phyloP scores from a whole-genome alignment of 1,140 invertebrate genomes.

The Eupristina koningsbergeri region DNA sequence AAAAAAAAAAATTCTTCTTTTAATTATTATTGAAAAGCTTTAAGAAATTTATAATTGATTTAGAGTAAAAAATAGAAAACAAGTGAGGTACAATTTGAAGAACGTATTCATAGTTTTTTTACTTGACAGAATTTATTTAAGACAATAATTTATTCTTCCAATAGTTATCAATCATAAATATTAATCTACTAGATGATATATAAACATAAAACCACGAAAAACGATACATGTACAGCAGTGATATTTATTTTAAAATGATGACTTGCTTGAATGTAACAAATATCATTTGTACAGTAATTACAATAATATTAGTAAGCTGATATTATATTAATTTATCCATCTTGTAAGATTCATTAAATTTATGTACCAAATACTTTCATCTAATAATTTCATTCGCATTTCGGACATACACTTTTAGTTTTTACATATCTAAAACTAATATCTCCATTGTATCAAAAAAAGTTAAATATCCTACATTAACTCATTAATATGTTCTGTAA shows the following conservation, averaged over 20 bases:
- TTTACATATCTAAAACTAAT: not conserved
- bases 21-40: too few relatives aligned
- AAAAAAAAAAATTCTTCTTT: too few relatives aligned
- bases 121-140: not conserved
- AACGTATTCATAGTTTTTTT: too few relatives aligned
- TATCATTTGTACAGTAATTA: not conserved
- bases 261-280: conserved; percentile 10
- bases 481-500: too few relatives aligned
- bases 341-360: not conserved
- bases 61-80: too few relatives aligned
- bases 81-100: too few relatives aligned
- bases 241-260: conserved; percentile 1
- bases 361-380: not conserved
- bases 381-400: not conserved
- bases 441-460: not conserved
- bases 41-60: too few relatives aligned
- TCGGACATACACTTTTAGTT: too few relatives aligned
- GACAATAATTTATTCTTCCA: not conserved
- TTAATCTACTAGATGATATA: not conserved
- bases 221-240: not conserved
- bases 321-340: not conserved
- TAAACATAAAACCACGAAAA: not conserved
- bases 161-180: not conserved
- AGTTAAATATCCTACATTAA: not conserved
- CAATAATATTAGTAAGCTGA: not conserved